These are phyloP conservation scores for Heliconius ismenius DNA, from an alignment of 2,888 invertebrate genomes.

Conservation along the genomic window DNA sequence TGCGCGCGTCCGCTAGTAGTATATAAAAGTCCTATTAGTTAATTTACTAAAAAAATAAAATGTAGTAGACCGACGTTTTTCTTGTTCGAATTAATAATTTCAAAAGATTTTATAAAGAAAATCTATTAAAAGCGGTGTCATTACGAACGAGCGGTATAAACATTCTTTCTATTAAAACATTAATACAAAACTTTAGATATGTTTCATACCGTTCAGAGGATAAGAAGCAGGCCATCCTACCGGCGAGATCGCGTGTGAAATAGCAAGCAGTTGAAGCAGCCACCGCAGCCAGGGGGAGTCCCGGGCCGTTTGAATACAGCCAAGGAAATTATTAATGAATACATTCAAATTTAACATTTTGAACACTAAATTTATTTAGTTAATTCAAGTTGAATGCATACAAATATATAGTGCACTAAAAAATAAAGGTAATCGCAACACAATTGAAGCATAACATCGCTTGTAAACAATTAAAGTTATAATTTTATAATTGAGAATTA, in stretches of 20 bases:
- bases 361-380: neutral
- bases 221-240: slow-evolving; percentile 63
- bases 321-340: slow-evolving; percentile 54
- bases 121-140: no score
- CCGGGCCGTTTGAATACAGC: slow-evolving; percentile 52
- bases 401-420: no score
- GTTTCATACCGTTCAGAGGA: slow-evolving; percentile 54
- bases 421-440: neutral
- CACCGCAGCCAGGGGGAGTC: slow-evolving; percentile 54
- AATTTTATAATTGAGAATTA: slow-evolving; percentile 5
- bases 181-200: no score
- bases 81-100: no score
- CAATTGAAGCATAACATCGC: neutral
- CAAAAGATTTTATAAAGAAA: no score
- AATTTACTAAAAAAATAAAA: no score
- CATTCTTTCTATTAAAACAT: no score
- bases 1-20: no score
- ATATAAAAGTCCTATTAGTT: no score
- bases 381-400: neutral
- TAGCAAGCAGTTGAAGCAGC: slow-evolving; percentile 56
- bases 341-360: slow-evolving; percentile 52
- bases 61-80: no score
- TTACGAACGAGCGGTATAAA: no score
- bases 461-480: neutral
- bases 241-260: slow-evolving; percentile 59